These are phyloP conservation scores for Cheumatopsyche charites DNA, from an alignment of 1,140 invertebrate species.

Conservation along the genomic window DNA sequence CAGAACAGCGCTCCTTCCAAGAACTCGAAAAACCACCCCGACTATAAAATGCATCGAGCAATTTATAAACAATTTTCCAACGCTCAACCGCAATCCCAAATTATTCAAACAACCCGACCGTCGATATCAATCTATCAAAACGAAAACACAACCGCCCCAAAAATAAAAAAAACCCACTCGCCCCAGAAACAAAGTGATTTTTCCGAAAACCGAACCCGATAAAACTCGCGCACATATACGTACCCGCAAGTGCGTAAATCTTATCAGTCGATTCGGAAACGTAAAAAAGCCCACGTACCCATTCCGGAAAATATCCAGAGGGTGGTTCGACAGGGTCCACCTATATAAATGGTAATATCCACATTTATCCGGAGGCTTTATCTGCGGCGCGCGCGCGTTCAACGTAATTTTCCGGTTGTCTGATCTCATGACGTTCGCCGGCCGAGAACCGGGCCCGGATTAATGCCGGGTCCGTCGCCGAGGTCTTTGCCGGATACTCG, in stretches of 20 bases:
- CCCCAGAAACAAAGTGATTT: not conserved
- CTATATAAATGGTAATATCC: constrained; percentile 49
- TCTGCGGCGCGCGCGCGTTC: constrained; percentile 45
- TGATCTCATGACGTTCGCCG: constrained; percentile 49
- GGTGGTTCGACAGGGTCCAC: constrained; percentile 26
- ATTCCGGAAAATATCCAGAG: too few species aligned
- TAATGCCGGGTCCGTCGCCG: constrained; percentile 19
- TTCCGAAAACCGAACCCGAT: too few species aligned
- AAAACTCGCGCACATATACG: not conserved
- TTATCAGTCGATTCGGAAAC: constrained; percentile 16
- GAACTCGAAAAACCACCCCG: too few species aligned
- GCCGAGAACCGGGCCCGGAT: constrained; percentile 37
- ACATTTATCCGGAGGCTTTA: constrained; percentile 48
- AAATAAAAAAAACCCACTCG: not conserved
- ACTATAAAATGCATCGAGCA: too few species aligned
- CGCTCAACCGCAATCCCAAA: too few species aligned
- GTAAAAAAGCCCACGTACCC: too few species aligned
- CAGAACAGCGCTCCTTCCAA: too few species aligned
- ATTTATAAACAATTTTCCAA: too few species aligned
- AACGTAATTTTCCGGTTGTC: constrained; percentile 49
- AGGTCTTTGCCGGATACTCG: constrained; percentile 5
- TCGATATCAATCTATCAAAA: too few species aligned
- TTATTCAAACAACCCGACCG: too few species aligned
- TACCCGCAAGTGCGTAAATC: constrained; percentile 18
- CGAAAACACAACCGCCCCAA: not conserved